Base-by-base conservation (phyloP, 2,113 vertebrate genomes). In the Clupea harengus region DNA sequence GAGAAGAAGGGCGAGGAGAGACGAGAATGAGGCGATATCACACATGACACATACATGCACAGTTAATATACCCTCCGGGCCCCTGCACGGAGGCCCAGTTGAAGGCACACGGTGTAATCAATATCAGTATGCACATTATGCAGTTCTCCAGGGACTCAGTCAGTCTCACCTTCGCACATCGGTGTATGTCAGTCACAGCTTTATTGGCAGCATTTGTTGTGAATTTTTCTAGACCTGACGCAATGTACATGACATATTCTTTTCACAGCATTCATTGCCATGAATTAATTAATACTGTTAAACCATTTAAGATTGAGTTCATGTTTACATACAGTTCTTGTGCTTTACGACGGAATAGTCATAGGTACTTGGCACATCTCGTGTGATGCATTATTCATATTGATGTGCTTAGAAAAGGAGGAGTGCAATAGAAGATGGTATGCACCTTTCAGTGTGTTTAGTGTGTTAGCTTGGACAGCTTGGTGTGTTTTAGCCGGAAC, bases 31-130 rank as follows among this genome's bases (percentile, higher is more conserved):
- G 64, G 25, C 11, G 64, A 72, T 13, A 72, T 72, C 64, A 72
- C 64, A 72, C 25, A 72, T 72, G 64, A 72, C 64, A 72, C 64
- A 72, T 32, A 72, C 64, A 72, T 72, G 64, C 64, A 10, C 25
- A 4, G 64, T 72, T 72, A 72, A 72, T 72, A 28, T 25, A 28
- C 64, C 10, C 64, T 72, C 64, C 9, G n/a, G 64, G 64, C 11
- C 64, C 3, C 6, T 7, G 1, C 25, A 8, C 25, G n/a, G 7
- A 7, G 28, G 57, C 18, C 18, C 57, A 64, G 20, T 3, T 20
- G 4, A 22, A 64, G 57, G 64, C n/a, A 32, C n/a, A 32, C 25
- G 32, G 25, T 28, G 64, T 9, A 13, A 72, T 72, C 64, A 72
- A 72, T 32, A 72, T 72, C 8, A 72, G 9, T 72, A 72, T 72